A percentile compares a stretch with the other conserved stretches of the same genome.
Conservation (phyloP, 2,113 vertebrate genomes). For the Eptesicus fuscus region DNA sequence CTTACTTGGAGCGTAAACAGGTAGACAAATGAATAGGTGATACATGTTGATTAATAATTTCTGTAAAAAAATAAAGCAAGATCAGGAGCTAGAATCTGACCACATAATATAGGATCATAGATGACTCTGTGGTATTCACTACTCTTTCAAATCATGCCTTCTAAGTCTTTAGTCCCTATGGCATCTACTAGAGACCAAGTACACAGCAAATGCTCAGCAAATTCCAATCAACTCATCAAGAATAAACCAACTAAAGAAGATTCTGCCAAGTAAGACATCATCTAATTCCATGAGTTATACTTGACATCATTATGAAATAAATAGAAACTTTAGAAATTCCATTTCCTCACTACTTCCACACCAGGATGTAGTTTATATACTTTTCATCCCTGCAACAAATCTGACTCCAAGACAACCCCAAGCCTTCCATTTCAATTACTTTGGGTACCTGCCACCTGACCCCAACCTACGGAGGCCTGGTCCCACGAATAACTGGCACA, state of each 20-base stretch:
- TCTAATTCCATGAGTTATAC: background rate
- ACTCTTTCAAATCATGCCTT: background rate
- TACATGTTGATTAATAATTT: background rate
- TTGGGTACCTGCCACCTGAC: background rate
- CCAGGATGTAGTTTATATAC: background rate
- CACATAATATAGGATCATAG: background rate
- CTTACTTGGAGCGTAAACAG: background rate
- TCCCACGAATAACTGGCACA: background rate
- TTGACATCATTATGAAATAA: background rate
- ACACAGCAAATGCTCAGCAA: background rate
- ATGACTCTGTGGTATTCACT: rapidly evolving
- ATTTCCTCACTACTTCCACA: background rate
- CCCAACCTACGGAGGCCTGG: background rate
- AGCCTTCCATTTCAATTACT: background rate
- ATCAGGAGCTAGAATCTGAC: background rate
- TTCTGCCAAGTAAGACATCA: background rate
- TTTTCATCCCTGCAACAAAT: background rate
- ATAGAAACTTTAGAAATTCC: background rate
- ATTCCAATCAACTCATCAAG: background rate
- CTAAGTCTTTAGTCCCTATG: background rate
- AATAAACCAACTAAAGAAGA: background rate
- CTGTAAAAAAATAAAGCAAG: background rate
- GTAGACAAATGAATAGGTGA: background rate
- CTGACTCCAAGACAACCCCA: background rate
- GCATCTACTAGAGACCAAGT: background rate